phyloP scores from a whole-genome alignment of 2,797 vertebrate species.

The Sebastes cheni region DNA sequence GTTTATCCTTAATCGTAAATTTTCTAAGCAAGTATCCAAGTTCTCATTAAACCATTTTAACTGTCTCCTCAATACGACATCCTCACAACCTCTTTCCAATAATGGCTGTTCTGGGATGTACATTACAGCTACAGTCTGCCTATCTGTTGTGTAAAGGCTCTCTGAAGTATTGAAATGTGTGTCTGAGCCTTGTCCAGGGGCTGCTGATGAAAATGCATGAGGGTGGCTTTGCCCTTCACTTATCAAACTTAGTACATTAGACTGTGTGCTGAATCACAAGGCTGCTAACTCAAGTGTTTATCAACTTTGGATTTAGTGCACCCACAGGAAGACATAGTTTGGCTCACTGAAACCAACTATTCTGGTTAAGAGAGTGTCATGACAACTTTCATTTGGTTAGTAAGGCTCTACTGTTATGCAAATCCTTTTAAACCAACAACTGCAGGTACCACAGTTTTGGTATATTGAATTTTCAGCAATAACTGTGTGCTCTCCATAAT shows the following conservation, averaged over 20 bases:
- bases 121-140: constrained; percentile 71
- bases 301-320: constrained; percentile 73
- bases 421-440: neutral
- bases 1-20: constrained; percentile 73
- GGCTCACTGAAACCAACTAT: constrained; percentile 30
- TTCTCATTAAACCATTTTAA: constrained; percentile 77
- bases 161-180: constrained; percentile 79
- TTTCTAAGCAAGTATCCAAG: constrained; percentile 74
- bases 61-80: constrained; percentile 67
- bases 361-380: constrained; percentile 20
- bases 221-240: constrained; percentile 79
- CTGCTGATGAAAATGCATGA: constrained; percentile 81
- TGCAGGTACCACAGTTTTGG: neutral
- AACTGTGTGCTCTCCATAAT: neutral
- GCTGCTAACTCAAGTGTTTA: constrained; percentile 71
- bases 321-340: constrained; percentile 52
- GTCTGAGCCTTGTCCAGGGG: constrained; percentile 70
- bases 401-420: neutral
- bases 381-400: constrained; percentile 27
- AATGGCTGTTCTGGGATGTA: constrained; percentile 73
- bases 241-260: constrained; percentile 79
- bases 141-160: constrained; percentile 74
- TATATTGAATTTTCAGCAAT: neutral
- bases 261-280: constrained; percentile 70
- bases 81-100: constrained; percentile 73